Base-by-base conservation (phyloP, 2,888 invertebrate genomes). In the Osmoderma eremita region DNA sequence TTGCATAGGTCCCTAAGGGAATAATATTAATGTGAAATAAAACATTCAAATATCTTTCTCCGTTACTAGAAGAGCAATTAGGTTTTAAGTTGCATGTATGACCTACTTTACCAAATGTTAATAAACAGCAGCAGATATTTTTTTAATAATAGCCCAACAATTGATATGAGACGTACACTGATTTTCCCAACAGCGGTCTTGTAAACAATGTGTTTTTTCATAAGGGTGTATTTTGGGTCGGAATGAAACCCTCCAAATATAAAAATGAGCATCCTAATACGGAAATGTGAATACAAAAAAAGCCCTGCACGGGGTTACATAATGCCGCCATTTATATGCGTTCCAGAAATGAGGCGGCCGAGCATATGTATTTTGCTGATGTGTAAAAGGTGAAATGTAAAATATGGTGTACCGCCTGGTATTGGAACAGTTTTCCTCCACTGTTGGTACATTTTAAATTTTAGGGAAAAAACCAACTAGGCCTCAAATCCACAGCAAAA, bases 341-440 rank as follows among this genome's bases (percentile, higher is more conserved):
- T 61, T 48, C 17, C 36, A 61, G 58, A 45, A 61, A 61, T 61
- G 58, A 61, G 45, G 45, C 45, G 30, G 58, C 17, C 45, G 58
- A 10, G 45, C 58, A 61, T 45, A 30, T 30, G 30, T 30, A 61
- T 61, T 61, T 61, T 30, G 58, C 30, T 61, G 58, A 61, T 30
- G 58, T 61, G 58, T 61, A 61, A 61, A 61, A 61, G 45, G 58
- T 61, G 45, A 61, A 61, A 61, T 22, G 58, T 61, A 61, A 45
- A 61, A 61, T 45, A 61, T 61, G 36, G 24, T 45, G 58, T 30
- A 61, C 22, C 45, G 30, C 30, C 30, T 30, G 30, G 45, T 61
- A 61, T 61, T 61, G 58, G 24, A 61, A 61, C 45, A 45, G 15
- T 61, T 45, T 45, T 61, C 45, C 36, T 15, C 30, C 30, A 36